Evolutionary conservation across 1,140 invertebrate genomes (phyloP), one percentile per base, ranked within the genome.

Genomic region (Probaryconus sp.): DNA sequence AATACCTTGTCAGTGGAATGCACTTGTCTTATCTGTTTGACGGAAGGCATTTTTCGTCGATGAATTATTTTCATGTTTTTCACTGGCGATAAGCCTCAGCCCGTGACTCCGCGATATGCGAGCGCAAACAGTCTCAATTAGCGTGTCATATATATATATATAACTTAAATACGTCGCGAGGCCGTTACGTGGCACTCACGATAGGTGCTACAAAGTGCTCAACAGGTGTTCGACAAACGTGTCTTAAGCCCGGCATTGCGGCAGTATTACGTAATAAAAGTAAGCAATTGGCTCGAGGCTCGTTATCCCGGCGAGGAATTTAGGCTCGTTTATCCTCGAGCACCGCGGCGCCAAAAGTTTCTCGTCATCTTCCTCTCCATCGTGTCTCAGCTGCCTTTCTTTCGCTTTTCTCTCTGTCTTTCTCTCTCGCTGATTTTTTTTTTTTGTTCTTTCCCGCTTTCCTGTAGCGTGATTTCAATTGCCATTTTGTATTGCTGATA

Each of bases 201-300:
- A 77, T 73, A 72, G 51, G 60, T 60, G 69, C 64, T 77, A 73
- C 69, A 73, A 72, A 76, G 53, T 77, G 75, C 10, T 77, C 69
- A 77, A 77, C 75, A 77, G 75, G 69, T 77, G 74, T 77, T 77
- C 69, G 74, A 72, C 68, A 77, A 77, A 77, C 61, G 74, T 77
- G 64, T 77, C 74, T 77, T 77, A 77, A 77, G 58, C 24, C 69
- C 68, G 50, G 67, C 64, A 61, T 63, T 68, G 64, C 63, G 42
- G 50, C 50, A n/a, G 68, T 60, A 61, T 73, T 72, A 67, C 69
- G 61, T 73, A 72, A 77, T 73, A 77, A 72, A 73, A 77, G 69
- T 73, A 77, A 77, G 69, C 75, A 77, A 77, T 77, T 71, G 75
- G 55, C 60, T 55, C 63, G 69, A 51, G 68, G 45, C 69, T 72